Evolutionary conservation across 2,113 vertebrate species (phyloP).

Genomic region (Dunckerocampus dactyliophorus): DNA sequence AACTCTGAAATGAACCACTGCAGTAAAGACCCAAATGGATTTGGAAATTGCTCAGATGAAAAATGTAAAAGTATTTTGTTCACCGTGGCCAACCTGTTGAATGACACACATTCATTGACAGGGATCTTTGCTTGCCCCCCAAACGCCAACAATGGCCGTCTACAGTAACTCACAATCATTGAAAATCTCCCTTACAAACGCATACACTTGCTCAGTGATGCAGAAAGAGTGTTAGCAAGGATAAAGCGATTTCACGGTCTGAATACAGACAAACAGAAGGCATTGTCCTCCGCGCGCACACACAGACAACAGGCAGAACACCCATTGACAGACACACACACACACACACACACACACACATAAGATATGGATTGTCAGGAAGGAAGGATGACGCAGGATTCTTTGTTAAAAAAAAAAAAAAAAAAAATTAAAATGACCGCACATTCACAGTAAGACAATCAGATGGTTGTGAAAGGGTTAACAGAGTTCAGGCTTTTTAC

Average conservation of each 20-base stretch:
- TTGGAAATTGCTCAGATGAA: neutral
- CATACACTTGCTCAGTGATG: conserved; percentile 52
- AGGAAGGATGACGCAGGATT: conserved; percentile 17
- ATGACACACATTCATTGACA: conserved; percentile 2
- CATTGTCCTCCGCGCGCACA: conserved; percentile 57
- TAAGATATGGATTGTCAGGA: conserved; percentile 32
- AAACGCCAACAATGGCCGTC: conserved; percentile 45
- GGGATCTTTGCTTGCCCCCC: conserved; percentile 13
- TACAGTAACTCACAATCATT: conserved; percentile 49
- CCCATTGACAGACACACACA: conserved; percentile 13
- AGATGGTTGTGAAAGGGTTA: neutral
- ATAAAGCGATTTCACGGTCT: conserved; percentile 76
- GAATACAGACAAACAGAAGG: conserved; percentile 70
- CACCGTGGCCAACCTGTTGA: conserved; percentile 26
- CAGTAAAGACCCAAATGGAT: neutral
- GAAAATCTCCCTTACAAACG: conserved; percentile 31
- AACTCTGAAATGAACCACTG: conserved; percentile 4
- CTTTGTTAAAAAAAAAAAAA: conserved; percentile 5
- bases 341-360: conserved; percentile 22
- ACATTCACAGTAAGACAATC: conserved; percentile 10
- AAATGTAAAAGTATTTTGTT: neutral
- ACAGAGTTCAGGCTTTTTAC: neutral
- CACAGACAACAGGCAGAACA: conserved; percentile 28
- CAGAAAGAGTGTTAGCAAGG: conserved; percentile 60
- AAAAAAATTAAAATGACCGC: conserved; percentile 18